Conservation (phyloP, 2,797 vertebrate genomes). For the Mareca penelope region DNA sequence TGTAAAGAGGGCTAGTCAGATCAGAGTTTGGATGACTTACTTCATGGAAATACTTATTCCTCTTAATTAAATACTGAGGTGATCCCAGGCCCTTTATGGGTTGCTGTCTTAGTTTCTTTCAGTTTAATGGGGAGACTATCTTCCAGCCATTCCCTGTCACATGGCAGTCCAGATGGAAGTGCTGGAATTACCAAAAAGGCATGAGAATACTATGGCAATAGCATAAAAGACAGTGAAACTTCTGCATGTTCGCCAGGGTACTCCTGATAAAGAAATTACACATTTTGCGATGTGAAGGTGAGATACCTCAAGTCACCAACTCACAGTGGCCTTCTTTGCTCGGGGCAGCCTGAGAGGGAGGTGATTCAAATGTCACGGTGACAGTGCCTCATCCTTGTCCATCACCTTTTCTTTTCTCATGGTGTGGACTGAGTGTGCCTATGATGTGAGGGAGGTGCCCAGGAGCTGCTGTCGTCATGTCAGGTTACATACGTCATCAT, state of each 20-base stretch:
- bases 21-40: neutral
- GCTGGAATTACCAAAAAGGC: neutral
- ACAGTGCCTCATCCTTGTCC: neutral
- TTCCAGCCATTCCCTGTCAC: neutral
- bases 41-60: neutral
- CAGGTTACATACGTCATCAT: too few relatives aligned
- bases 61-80: neutral
- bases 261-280: neutral
- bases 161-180: neutral
- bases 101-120: neutral
- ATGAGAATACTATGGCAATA: neutral
- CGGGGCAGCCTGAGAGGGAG: neutral
- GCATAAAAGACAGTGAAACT: neutral
- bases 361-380: neutral
- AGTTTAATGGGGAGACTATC: neutral
- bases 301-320: neutral
- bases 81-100: neutral
- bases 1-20: neutral
- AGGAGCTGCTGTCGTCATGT: neutral
- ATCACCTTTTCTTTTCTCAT: neutral
- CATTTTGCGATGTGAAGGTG: neutral
- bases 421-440: fast-evolving
- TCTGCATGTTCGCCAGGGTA: neutral
- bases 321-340: neutral
- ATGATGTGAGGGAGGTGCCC: neutral